Evolutionary conservation across 2,888 invertebrate species (phyloP), one percentile per base, ranked within the genome.

Genomic region (Conops quadrifasciatus): DNA sequence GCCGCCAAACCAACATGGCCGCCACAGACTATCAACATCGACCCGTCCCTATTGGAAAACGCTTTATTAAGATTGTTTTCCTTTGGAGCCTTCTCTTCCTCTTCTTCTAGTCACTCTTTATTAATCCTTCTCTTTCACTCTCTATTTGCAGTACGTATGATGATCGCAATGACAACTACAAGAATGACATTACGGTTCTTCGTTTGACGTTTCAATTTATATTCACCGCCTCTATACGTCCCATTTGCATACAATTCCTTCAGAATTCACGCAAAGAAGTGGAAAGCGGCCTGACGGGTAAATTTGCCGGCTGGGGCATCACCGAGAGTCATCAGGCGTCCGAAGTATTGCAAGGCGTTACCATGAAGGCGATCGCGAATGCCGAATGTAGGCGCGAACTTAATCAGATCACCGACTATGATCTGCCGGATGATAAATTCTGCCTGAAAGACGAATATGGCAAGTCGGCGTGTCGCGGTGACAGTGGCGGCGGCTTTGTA

Each of bases 101-200:
- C 65, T 51, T 9, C 5, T 9, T 36, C 36, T 36, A 7, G 36
- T 36, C 9, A n/a, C 36, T 36, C 36, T 36, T 36, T 36, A 51
- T 21, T 1, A 19, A 2, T 26, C 51, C 9, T 51, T 4, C 16
- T 51, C n/a, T 19, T 3, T n/a, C 16, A 3, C 21, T 53, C 53
- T 19, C 56, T 36, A 7, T 36, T 36, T 28, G n/a, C 74, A 77
- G 13, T 76, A 2, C 59, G 13, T 59, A 75, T 36, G 36, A 45
- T 1, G 83, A 80, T n/a, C 71, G 67, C 16, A 24, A 64, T n/a
- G 77, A 76, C 9, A 74, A 76, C 15, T 84, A 78, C 67, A 69
- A 71, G 26, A 75, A 75, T 11, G 87, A 87, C 75, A 80, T 87
- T 64, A 85, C 85, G 0, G 67, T 86, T 4, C 36, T 86, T 16